Percentiles rank a stretch among this genome's conserved stretches.
Conservation (phyloP, 1,140 invertebrate genomes). For the Cecropterus lyciades region DNA sequence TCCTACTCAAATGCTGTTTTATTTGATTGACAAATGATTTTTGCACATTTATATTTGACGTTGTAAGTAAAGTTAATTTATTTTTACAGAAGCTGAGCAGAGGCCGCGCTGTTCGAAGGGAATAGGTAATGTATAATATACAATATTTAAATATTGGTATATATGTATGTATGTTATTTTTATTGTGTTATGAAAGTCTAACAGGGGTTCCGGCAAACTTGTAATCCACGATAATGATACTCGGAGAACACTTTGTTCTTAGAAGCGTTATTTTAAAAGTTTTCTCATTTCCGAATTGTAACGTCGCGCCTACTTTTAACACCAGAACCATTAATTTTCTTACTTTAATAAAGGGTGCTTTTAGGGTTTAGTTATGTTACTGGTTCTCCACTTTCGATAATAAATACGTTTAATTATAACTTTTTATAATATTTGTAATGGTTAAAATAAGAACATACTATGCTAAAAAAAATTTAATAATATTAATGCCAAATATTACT, state of each 20-base stretch:
- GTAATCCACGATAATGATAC: conserved; percentile 29
- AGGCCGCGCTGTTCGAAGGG: neutral
- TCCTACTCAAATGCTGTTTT: conserved; percentile 43
- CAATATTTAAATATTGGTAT: neutral
- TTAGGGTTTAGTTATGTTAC: neutral
- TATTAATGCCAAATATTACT: too few relatives aligned
- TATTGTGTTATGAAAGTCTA: conserved; percentile 1
- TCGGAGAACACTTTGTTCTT: conserved; percentile 20
- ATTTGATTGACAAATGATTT: conserved; percentile 30
- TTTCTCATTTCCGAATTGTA: conserved; percentile 37
- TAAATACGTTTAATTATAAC: too few relatives aligned
- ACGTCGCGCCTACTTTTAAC: conserved; percentile 8
- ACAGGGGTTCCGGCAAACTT: conserved; percentile 1
- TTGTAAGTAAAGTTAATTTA: conserved; percentile 35
- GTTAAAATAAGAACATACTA: too few relatives aligned
- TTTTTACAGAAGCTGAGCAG: conserved; percentile 54
- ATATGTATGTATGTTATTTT: conserved; percentile 19
- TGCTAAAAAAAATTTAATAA: too few relatives aligned
- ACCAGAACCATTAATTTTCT: conserved; percentile 16
- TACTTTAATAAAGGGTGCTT: neutral
- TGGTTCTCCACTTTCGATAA: neutral
- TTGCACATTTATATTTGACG: conserved; percentile 17
- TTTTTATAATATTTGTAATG: too few relatives aligned
- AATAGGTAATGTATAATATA: conserved; percentile 43
- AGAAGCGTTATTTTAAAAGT: conserved; percentile 39